Base-by-base conservation (phyloP, 2,888 invertebrate species). In the Ophion slaviceki region DNA sequence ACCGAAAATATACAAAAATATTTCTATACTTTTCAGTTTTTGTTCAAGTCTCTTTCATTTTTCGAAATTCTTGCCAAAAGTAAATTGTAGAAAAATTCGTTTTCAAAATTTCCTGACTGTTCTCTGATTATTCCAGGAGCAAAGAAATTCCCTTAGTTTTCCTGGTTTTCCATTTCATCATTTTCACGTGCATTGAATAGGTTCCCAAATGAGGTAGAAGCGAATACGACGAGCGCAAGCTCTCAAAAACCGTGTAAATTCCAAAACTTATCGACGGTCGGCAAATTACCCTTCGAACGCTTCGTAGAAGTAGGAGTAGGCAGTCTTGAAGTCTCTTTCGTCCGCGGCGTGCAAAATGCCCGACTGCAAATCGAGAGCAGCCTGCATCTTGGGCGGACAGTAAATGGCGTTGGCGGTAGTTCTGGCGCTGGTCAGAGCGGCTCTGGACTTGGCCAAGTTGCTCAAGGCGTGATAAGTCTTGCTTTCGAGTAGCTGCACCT, bases 331-430 rank as follows among this genome's bases (percentile, higher is more conserved):
- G 93, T 99, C 99, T 90, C 98, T 97, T 94, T 99, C 99, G 93
- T 99, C 99, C n/a, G 99, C 99, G 11, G 99, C 99, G 95, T 99
- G 99, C 81, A 99, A 95, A 89, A 99, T 99, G 90, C 99, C 99
- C 6, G 99, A 99, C 93, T 99, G 99, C 88, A 99, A 95, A 94
- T 99, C 99, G 61, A 99, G 95, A 11, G 99, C 97, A 10, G 99
- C 99, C 95, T 99, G 99, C 95, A 99, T 97, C 95, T 99, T 98
- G 0, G 99, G 99, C 87, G 99, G 99, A 94, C 99, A 99, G 94
- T 99, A 99, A 91, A 99, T 99, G 14, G 99, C 98, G 95, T 99
- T 99, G 8, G 99, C 99, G 71, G 99, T 99, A n/a, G 99, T 99
- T 91, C 99, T 96, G 5, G 99, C 99, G 62, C 99, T 99, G 17